Evolutionary conservation across 2,888 invertebrate genomes (phyloP).

Genomic region (Parnassius orleans): DNA sequence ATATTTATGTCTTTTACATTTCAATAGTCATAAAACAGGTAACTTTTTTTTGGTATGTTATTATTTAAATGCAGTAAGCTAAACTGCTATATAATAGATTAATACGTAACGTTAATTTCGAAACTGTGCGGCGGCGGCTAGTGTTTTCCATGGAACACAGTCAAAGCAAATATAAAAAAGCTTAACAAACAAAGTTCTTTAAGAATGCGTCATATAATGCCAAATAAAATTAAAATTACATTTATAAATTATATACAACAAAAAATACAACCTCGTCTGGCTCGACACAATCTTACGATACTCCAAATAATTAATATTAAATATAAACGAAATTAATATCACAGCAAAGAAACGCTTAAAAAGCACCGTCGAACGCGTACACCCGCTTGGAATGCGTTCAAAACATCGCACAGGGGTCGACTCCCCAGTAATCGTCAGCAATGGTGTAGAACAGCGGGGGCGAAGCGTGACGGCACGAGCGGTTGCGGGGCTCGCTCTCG

Average conservation of each 20-base stretch:
- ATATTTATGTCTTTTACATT: slow-evolving; percentile 26
- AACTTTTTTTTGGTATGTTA: slow-evolving; percentile 40
- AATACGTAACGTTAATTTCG: neutral
- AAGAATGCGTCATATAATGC: slow-evolving; percentile 9
- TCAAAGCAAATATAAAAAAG: slow-evolving; percentile 13
- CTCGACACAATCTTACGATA: slow-evolving; percentile 50
- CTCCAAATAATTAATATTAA: slow-evolving; percentile 53
- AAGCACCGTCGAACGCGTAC: slow-evolving; percentile 35
- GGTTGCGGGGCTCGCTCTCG: slow-evolving; percentile 7
- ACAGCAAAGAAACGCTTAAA: slow-evolving; percentile 67
- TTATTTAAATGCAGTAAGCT: slow-evolving; percentile 9
- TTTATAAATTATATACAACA: slow-evolving; percentile 57
- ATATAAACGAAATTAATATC: slow-evolving; percentile 68
- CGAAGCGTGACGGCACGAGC: slow-evolving; percentile 9
- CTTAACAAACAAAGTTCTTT: neutral
- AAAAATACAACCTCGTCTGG: slow-evolving; percentile 52
- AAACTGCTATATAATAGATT: neutral
- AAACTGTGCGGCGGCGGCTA: slow-evolving; percentile 25
- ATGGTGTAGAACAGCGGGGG: slow-evolving; percentile 9
- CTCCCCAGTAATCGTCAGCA: slow-evolving; percentile 17
- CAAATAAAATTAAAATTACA: slow-evolving; percentile 43
- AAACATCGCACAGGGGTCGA: slow-evolving; percentile 26
- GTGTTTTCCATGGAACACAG: slow-evolving; percentile 17
- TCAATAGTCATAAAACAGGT: slow-evolving; percentile 30
- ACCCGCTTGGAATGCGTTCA: slow-evolving; percentile 28